These are phyloP conservation scores for Callionymus lyra DNA, from an alignment of 2,113 vertebrate genomes.

Conservation along the genomic window DNA sequence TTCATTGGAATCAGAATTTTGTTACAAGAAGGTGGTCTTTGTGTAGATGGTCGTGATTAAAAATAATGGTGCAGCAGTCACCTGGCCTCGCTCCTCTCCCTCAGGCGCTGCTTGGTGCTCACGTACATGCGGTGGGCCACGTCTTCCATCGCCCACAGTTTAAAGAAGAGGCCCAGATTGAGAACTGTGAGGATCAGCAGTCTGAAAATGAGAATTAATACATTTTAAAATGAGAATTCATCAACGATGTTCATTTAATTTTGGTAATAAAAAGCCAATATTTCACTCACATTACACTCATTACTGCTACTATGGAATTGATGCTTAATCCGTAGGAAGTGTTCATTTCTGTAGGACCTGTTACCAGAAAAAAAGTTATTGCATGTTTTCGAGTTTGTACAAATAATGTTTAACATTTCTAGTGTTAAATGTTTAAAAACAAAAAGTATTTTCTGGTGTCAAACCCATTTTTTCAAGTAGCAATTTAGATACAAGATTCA, in stretches of 20 bases:
- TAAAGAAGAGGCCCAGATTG: constrained; percentile 86
- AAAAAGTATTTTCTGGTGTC: too few species aligned
- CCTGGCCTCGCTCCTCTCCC: constrained; percentile 54
- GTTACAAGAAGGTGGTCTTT: too few species aligned
- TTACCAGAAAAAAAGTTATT: constrained; percentile 9
- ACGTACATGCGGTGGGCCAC: constrained; percentile 80
- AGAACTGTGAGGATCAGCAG: constrained; percentile 81
- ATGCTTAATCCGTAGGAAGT: constrained; percentile 37
- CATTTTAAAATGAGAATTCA: background rate
- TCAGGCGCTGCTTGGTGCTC: constrained; percentile 61
- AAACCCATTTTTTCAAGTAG: too few species aligned
- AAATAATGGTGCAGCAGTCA: constrained; percentile 7
- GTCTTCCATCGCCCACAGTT: constrained; percentile 88
- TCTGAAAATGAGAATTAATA: constrained; percentile 49
- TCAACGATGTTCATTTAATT: background rate
- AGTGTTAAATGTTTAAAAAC: too few species aligned
- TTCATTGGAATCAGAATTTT: too few species aligned
- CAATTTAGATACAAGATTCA: too few species aligned
- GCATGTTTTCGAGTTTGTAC: too few species aligned
- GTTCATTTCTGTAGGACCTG: constrained; percentile 47
- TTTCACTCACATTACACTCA: constrained; percentile 68
- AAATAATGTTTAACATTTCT: too few species aligned
- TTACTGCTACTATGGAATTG: constrained; percentile 46
- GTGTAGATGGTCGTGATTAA: too few species aligned
- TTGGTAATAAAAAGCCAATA: background rate